Evolutionary conservation across 2,113 vertebrate species (phyloP), one percentile per base, ranked within the genome.

Genomic region (Neogobius melanostomus): DNA sequence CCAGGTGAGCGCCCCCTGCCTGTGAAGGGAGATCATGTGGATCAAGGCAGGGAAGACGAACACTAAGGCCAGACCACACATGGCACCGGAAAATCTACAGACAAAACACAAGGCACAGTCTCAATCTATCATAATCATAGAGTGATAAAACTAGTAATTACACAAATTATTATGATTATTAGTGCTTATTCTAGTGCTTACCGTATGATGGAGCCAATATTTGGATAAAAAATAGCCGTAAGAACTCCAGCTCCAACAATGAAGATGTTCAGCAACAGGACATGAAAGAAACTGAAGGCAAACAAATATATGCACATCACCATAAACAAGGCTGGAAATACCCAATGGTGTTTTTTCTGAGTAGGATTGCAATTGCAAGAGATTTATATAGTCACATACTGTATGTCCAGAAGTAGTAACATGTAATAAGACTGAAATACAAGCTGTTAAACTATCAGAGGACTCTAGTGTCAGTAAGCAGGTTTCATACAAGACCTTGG

Each of bases 181-280:
- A 8, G 16, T 56, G 0, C 21, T 8, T 56, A 56, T 11, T 17
- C 28, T 8, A 17, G 10, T 63, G 3, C 16, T 64, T 49, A 99
- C 97, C 98, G 94, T 89, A 98, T 98, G 74, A 99, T 98, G 66
- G 95, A 94, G 66, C 98, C 98, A 49, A 99, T 98, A 79, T 99
- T 98, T 42, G 98, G 96, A 83, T 96, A 99, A 81, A 97, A 95
- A 86, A 76, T 93, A 84, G 97, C 96, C 93, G 96, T 94, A 54
- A 89, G 82, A 61, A 98, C 95, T 53, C 97, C 97, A 82, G 92
- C 77, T 84, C 90, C 94, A 72, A 98, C 95, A 62, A 98, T 83
- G 1, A 94, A 3, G 15, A 95, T 0, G 70, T 99, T 99, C 84
- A 98, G 90, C 44, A 82, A 0, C 14, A 99, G 82, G 68, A 99